Base-by-base conservation (phyloP, 1,140 invertebrate genomes). In the Spodoptera frugiperda region DNA sequence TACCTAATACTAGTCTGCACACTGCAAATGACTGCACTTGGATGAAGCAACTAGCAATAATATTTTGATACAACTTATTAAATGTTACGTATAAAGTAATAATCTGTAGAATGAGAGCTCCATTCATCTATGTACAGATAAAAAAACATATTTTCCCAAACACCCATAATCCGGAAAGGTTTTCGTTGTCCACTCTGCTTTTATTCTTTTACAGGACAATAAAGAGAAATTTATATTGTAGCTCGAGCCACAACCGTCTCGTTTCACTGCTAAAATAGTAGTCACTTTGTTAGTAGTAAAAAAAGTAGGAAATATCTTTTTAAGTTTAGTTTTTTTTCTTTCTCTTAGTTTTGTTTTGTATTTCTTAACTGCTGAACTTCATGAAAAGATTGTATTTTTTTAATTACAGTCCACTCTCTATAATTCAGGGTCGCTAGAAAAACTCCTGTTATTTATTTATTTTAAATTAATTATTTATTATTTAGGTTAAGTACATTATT, bases 181-280 rank as follows among this genome's bases (percentile, higher is more conserved):
- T 77, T 77, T 71, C 76, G 2, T 5, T 77, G 76, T 77, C 54
- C 75, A 33, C 67, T 49, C 48, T 44, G 17, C 65, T 77, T 77
- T 77, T 77, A 71, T 77, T 71, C 25, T 44, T 39, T 61, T 71
- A 61, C 14, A 14, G 55, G 15, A 55, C 76, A n/a, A 77, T 77
- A 77, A 77, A 77, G 44, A n/a, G 44, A 59, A 65, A 71, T 19
- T 77, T 70, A 51, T 55, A 54, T 76, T 75, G 61, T 65, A 8
- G 17, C 21, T 15, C 65, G 30, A 48, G 12, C 25, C 17, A 25
- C 21, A 5, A 65, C 6, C 12, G 15, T 48, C 39, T 30, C 61
- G 44, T 61, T 59, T 15, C n/a, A 9, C n/a, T 5, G 3, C 2
- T 67, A 10, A 67, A 49, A 49, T 67, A 25, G 63, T 67, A 12